Base-by-base conservation (phyloP, 2,888 invertebrate genomes). In the Oligia latruncula region DNA sequence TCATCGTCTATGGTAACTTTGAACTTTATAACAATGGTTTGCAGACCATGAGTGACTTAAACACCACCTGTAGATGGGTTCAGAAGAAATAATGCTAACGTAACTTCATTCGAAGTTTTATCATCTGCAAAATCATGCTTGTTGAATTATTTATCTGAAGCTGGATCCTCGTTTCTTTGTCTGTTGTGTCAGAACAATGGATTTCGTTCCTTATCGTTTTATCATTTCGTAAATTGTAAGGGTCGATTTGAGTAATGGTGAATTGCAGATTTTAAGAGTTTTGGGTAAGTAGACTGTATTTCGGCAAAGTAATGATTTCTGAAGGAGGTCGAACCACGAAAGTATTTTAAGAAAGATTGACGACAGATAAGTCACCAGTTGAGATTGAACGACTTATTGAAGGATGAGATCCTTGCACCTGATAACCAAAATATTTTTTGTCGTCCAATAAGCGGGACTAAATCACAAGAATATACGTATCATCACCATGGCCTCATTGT, bases 11-110 rank as follows among this genome's bases (percentile, higher is more conserved):
- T 65, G 75, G 77, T 73, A 87, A 80, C 87, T 85, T 73, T 84
- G 77, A 87, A 81, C 74, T 84, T 81, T 81, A 75, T 52, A 64
- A 85, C 87, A 85, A 84, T 85, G 77, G 87, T n/a, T 72, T 29
- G 58, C 43, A 58, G 40, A 77, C 23, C 65, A 80, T 74, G 76
- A 84, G 29, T 72, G 74, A 65, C 62, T 62, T 65, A 13, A 77
- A 67, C 73, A 73, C 49, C 65, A 70, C 77, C 62, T 77, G 43
- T 9, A 62, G 46, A 60, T 58, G 23, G n/a, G 64, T 68, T 43
- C 1, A 40, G 43, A 46, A 67, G 23, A 62, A 83, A 72, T 68
- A 78, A 52, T 66, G 52, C 58, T 72, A 64, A 52, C 81, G 73
- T 78, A 58, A 75, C 65, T 62, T 65, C 20, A 71, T 73, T 76